Conservation (phyloP, 2,797 vertebrate genomes). For the Pyrrhura leucotis region DNA sequence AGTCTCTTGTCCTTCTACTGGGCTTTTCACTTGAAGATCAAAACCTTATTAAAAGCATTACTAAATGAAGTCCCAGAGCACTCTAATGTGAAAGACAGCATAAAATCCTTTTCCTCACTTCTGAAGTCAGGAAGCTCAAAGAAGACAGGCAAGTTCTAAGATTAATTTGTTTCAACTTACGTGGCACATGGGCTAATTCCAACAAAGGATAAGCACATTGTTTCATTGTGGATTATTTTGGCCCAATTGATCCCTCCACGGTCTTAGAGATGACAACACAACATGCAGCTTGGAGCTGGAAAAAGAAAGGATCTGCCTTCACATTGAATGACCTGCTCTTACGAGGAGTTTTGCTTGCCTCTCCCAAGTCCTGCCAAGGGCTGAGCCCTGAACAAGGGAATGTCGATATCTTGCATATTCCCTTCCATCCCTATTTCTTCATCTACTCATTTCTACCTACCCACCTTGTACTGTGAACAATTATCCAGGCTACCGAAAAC, state of each 20-base stretch:
- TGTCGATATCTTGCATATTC: background rate
- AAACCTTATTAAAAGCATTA: background rate
- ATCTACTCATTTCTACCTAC: background rate
- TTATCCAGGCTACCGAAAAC: background rate
- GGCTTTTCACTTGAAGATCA: background rate
- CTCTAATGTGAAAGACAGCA: background rate
- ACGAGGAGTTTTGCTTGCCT: background rate
- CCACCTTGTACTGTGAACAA: background rate
- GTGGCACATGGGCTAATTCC: background rate
- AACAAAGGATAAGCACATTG: background rate
- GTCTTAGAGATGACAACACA: background rate
- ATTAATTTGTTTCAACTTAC: background rate
- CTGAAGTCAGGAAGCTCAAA: background rate
- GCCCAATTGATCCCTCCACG: background rate
- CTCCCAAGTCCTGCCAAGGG: background rate
- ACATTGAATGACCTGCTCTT: rapidly evolving
- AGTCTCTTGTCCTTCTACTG: background rate
- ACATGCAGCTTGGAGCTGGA: background rate
- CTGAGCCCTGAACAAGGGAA: background rate
- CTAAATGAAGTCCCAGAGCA: background rate
- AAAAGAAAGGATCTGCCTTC: background rate
- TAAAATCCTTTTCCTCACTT: background rate
- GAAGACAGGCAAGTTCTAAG: background rate
- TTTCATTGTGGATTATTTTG: background rate
- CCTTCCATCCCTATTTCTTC: background rate